Evolutionary conservation across 1,140 invertebrate genomes (phyloP), one percentile per base, ranked within the genome.

Genomic region (Cherax destructor): DNA sequence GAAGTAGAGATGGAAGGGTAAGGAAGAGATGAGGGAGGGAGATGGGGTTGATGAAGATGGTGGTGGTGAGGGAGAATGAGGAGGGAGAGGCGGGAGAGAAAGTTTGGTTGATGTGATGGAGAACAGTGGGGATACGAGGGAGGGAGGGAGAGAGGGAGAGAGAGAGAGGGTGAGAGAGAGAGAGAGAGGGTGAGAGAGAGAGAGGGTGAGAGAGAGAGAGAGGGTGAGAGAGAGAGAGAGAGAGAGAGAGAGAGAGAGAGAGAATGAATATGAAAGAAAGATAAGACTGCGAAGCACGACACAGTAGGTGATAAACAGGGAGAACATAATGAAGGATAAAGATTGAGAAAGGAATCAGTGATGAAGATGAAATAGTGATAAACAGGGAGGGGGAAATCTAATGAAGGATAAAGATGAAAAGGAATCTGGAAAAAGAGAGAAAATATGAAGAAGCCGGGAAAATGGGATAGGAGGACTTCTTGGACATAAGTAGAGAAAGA

Each of bases 191-290:
- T n/a, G n/a, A n/a, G n/a, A n/a, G n/a, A n/a, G n/a, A 84, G 83
- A 84, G 83, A 72, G 65, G n/a, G 69, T 50, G 83, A 85, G 30
- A 61, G 65, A 52, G 56, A 61, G 65, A 74, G 61, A 74, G 65
- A 49, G 65, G 52, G 24, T 21, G 65, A 50, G 69, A 74, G 47
- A 74, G 69, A 41, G 83, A 74, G 69, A 74, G 65, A 76, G 83
- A 49, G 49, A 86, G 41, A 18, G 47, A 86, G 69, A 4, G 59
- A 52, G 10, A 24, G 59, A 52, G 69, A 13, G 69, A 86, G 83
- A 74, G 65, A 41, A 13, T 3, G 16, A 56, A 3, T 5, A 16
- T 5, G 3, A 65, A 7, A 21, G 1, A 77, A 69, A 52, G 21
- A 56, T 7, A 56, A 50, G 76, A 4, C 47, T 50, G 30, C 3